Evolutionary conservation across 2,113 vertebrate species (phyloP).

Genomic region (Puffinus mauretanicus): DNA sequence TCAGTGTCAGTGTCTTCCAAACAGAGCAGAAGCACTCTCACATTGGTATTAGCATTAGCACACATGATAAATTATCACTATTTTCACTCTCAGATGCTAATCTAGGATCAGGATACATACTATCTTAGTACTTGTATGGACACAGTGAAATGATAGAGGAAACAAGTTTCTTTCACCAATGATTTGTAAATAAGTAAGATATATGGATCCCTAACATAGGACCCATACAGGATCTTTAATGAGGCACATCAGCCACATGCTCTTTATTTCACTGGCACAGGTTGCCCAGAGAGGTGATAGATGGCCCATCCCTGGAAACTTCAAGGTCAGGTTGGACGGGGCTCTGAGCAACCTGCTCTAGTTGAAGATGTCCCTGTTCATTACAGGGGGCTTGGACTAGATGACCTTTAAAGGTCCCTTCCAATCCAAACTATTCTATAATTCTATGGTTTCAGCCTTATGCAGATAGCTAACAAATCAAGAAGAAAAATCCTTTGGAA

Average conservation of each 20-base stretch:
- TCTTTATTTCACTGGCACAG: background rate
- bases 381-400: too few relatives aligned
- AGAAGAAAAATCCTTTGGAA: background rate
- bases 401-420: too few relatives aligned
- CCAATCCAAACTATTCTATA: too few relatives aligned
- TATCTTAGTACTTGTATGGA: background rate
- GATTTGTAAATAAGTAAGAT: background rate
- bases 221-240: background rate
- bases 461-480: background rate
- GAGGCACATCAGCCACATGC: background rate
- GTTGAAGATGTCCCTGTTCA: too few relatives aligned
- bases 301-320: too few relatives aligned
- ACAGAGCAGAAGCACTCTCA: background rate
- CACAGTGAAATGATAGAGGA: background rate
- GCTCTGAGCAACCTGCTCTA: too few relatives aligned
- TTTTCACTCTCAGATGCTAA: background rate
- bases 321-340: too few relatives aligned
- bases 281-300: too few relatives aligned
- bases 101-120: background rate
- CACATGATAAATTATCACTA: background rate
- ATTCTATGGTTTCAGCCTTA: background rate
- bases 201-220: background rate
- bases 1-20: background rate
- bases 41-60: background rate
- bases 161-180: background rate